These are phyloP conservation scores for Eulemur mongoz DNA, from an alignment of 2,797 vertebrate genomes.

Conservation along the genomic window DNA sequence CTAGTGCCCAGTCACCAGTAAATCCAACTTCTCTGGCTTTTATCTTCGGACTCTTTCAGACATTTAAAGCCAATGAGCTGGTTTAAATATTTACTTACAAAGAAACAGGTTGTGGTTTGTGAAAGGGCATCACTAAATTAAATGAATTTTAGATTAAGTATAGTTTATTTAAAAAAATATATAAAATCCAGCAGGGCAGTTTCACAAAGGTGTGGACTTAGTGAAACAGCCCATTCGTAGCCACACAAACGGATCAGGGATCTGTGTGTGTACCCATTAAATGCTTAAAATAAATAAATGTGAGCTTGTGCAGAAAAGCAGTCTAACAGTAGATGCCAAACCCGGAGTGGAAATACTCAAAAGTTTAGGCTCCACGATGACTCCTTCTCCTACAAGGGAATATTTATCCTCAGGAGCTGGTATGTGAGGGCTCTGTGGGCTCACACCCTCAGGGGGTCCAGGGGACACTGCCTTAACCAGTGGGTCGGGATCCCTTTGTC, in stretches of 20 bases:
- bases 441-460: neutral
- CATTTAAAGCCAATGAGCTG: slow-evolving; percentile 79
- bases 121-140: slow-evolving; percentile 78
- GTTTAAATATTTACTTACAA: slow-evolving; percentile 87
- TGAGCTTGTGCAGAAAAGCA: neutral
- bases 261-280: slow-evolving; percentile 32
- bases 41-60: slow-evolving; percentile 80
- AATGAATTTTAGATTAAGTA: slow-evolving; percentile 72
- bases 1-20: slow-evolving; percentile 83
- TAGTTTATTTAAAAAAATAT: slow-evolving; percentile 26
- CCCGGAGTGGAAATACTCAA: neutral
- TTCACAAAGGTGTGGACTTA: slow-evolving; percentile 70
- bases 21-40: slow-evolving; percentile 81
- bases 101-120: slow-evolving; percentile 81
- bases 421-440: neutral
- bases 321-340: neutral
- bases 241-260: slow-evolving; percentile 63
- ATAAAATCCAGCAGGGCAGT: slow-evolving; percentile 52
- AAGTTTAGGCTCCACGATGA: neutral
- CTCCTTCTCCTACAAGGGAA: neutral
- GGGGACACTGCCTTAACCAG: neutral
- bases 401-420: accelerated
- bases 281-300: neutral
- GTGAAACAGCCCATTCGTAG: neutral
- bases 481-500: neutral